phyloP scores from a whole-genome alignment of 2,888 invertebrate genomes.

The Aleiodes alternator region DNA sequence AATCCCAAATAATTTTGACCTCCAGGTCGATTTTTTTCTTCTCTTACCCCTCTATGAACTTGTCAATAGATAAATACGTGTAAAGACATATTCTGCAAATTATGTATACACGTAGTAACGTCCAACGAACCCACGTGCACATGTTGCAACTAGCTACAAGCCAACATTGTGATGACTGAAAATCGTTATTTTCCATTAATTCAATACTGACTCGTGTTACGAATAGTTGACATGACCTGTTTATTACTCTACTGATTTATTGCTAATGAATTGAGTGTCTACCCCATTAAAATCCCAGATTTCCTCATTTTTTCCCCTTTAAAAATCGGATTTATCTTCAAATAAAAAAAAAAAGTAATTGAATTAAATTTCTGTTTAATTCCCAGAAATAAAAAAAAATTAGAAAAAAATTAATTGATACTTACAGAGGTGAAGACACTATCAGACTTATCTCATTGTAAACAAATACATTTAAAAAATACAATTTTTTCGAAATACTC shows the following conservation, averaged over 20 bases:
- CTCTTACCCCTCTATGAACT: background rate
- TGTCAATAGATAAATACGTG: slow-evolving; percentile 3
- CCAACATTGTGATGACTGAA: slow-evolving; percentile 64
- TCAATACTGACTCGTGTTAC: slow-evolving; percentile 8
- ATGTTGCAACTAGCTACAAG: slow-evolving; percentile 48
- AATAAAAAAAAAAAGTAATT: background rate
- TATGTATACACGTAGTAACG: background rate
- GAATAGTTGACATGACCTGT: slow-evolving; percentile 13
- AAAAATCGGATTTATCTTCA: too few relatives aligned
- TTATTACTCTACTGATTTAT: slow-evolving; percentile 3
- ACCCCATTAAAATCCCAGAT: background rate
- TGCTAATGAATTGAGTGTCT: background rate
- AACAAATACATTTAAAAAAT: too few relatives aligned
- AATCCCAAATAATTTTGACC: too few relatives aligned
- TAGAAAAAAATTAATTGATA: background rate
- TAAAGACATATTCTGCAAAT: background rate
- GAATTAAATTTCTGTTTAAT: background rate
- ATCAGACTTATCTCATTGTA: background rate
- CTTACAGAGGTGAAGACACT: slow-evolving; percentile 27
- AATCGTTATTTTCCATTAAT: slow-evolving; percentile 70
- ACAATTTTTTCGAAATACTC: background rate
- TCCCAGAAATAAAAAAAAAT: background rate
- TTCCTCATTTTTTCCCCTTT: background rate
- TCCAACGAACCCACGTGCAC: slow-evolving; percentile 29
- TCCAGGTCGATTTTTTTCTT: too few relatives aligned